Conservation (phyloP, 2,888 invertebrate genomes). For the Melinaea menophilus region DNA sequence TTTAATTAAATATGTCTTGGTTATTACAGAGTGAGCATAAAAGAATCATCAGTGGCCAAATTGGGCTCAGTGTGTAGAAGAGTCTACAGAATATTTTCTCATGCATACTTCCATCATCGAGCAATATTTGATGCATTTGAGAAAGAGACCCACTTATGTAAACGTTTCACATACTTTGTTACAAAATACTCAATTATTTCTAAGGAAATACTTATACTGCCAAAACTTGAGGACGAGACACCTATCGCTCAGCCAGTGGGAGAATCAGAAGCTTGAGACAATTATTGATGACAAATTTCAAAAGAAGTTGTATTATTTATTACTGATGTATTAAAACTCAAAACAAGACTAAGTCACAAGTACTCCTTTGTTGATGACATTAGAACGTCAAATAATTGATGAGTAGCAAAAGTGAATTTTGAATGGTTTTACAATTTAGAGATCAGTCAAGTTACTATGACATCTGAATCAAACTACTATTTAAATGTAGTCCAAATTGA, state of each 20-base stretch:
- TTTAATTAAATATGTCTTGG: slow-evolving; percentile 1
- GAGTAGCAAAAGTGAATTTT: too few relatives aligned
- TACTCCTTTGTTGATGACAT: too few relatives aligned
- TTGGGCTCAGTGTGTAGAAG: slow-evolving; percentile 98
- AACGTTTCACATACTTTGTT: slow-evolving; percentile 97
- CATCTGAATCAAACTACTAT: too few relatives aligned
- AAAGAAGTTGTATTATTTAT: background rate
- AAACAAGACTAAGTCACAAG: too few relatives aligned
- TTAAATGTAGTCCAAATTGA: too few relatives aligned
- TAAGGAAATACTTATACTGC: slow-evolving; percentile 98
- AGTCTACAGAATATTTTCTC: slow-evolving; percentile 99
- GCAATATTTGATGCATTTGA: slow-evolving; percentile 98
- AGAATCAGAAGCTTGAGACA: slow-evolving; percentile 70
- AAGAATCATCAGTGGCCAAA: slow-evolving; percentile 99
- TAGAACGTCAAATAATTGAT: too few relatives aligned
- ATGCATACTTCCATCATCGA: slow-evolving; percentile 99
- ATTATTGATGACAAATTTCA: slow-evolving; percentile 2
- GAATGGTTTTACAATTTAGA: too few relatives aligned
- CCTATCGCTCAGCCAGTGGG: slow-evolving; percentile 75
- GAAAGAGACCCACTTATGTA: slow-evolving; percentile 96
- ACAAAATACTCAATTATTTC: slow-evolving; percentile 99
- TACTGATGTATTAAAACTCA: slow-evolving; percentile 1
- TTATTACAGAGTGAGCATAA: slow-evolving; percentile 94
- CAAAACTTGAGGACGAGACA: slow-evolving; percentile 91
- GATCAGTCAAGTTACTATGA: too few relatives aligned